Evolutionary conservation across 37 sponge, comb jelly and placozoan species (phyloP), one percentile per base, ranked within the genome.

Genomic region (Haliclona indistincta): DNA sequence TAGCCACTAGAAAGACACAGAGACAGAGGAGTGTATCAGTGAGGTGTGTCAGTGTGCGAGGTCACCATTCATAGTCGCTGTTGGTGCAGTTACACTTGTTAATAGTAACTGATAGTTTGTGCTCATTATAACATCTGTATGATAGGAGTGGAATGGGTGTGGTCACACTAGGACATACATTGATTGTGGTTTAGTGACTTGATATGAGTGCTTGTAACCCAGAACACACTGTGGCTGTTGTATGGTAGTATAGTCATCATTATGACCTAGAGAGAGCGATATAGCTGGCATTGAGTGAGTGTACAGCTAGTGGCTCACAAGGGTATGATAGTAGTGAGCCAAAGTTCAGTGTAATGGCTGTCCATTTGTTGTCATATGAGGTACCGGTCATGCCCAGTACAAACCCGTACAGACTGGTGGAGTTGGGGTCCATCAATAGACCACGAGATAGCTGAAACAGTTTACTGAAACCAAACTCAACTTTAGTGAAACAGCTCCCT

Each of bases 101-200:
- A 7, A 38, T 79, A 78, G 2, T 7, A 29, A 1, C 53, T 65
- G 11, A 44, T 47, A 13, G 3, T 22, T 19, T 69, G 36, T 3
- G 77, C 42, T 78, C 79, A 65, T 85, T 85, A 68, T 78, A 85
- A 63, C 86, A 84, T 22, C 85, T 76, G n/a, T n/a, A n/a, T n/a
- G n/a, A n/a, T n/a, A n/a, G n/a, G n/a, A n/a, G n/a, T n/a, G n/a
- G n/a, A n/a, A n/a, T n/a, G n/a, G n/a, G n/a, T n/a, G n/a, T n/a
- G n/a, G n/a, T n/a, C n/a, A n/a, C n/a, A n/a, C n/a, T n/a, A n/a
- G n/a, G n/a, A 3, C 82, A 75, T 26, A 85, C 86, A 85, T 54
- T 43, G 74, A 34, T 3, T 42, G 13, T 1, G 58, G 23, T 39
- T 72, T 72, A 36, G 86, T 78, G 62, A 77, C 41, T 55, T 85